Evolutionary conservation across 2,888 invertebrate species (phyloP), one percentile per base, ranked within the genome.

Genomic region (Strigamia crassipes): DNA sequence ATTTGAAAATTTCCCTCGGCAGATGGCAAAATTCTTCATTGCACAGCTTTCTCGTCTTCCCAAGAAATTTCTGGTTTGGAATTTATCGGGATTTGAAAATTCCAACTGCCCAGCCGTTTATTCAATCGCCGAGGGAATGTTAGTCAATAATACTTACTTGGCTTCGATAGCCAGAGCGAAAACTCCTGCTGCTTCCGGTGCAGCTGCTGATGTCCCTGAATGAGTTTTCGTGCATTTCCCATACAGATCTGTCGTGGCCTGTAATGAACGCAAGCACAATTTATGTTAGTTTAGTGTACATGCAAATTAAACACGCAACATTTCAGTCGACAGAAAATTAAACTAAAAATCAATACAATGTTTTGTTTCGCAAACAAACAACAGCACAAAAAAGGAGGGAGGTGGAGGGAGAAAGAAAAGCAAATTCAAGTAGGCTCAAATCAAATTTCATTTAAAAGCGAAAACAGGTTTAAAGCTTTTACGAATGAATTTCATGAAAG

Each of bases 171-270:
- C 99, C 82, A 99, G 90, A 1, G 99, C 99, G 88, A 97, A 99
- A 13, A 99, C 97, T 9, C 98, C 98, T 12, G 99, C 99, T 8
- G 99, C 99, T 89, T 99, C 99, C 0, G 99, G 99, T 9, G 99
- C 99, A 0, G 99, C 99, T 0, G 99, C 99, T 5, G 98, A 99
- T 0, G 99, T 99, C 73, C 99, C 99, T 0, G 98, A 98, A 89
- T 99, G 99, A 0, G 97, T 97, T 41, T 97, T 97, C 1, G 99
- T 99, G 87, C 99, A 99, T 89, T 98, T 96, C 8, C 99, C 99
- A 88, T 99, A 99, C 84, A 99, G 89, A 89, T 99, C 99, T 0
- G 99, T 99, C 4, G 99, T 99, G 12, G 99, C 98, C 93, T 93
- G 41, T 38, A 79, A 79, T 41, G 34, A 42, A 78, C 46, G 34